Base-by-base conservation (phyloP, 2,888 invertebrate species). In the Drosophila nr. perissopoda region DNA sequence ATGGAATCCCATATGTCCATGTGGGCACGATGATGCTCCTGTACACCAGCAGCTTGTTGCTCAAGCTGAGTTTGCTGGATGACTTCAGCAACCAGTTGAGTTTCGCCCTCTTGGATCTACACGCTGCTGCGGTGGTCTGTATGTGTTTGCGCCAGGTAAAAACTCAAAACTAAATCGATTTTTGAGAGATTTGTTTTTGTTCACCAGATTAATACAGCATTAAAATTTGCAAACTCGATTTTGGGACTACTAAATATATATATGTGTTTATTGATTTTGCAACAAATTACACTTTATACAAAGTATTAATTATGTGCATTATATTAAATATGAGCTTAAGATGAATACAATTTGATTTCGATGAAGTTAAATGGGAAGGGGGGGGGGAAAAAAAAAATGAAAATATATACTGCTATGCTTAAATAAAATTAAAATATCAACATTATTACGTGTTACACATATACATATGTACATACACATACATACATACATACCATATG, bases 341-440 rank as follows among this genome's bases (percentile, higher is more conserved):
- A 29, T 51, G 59, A 51, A 33, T 34, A 27, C 18, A 51, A 34
- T 59, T 52, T 27, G 27, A 34, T 59, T 33, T 54, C 13, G 21
- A 11, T 18, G 57, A 21, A 18, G 56, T 38, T 21, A 29, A 61
- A 38, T 56, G 29, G 57, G 4, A 21, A 7, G 7, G 21, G 21
- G 21, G 25, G 16, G 21, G 21, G 21, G 25, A 10, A 1, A 42
- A 27, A 60, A 42, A 40, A 36, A 34, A 52, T 18, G 21, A 34
- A 18, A 33, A 49, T 56, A 31, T 58, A 56, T 31, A 34, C 2
- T 57, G 21, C 29, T 27, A 53, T 8, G 40, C 61, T 63, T 64
- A 69, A 72, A 60, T 52, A 59, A 60, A 52, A 57, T 67, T 61
- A 60, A 62, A 48, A 68, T 66, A 63, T 48, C 53, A 60, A 49